phyloP scores from a whole-genome alignment of 2,113 vertebrate species.

The Sorex araneus region DNA sequence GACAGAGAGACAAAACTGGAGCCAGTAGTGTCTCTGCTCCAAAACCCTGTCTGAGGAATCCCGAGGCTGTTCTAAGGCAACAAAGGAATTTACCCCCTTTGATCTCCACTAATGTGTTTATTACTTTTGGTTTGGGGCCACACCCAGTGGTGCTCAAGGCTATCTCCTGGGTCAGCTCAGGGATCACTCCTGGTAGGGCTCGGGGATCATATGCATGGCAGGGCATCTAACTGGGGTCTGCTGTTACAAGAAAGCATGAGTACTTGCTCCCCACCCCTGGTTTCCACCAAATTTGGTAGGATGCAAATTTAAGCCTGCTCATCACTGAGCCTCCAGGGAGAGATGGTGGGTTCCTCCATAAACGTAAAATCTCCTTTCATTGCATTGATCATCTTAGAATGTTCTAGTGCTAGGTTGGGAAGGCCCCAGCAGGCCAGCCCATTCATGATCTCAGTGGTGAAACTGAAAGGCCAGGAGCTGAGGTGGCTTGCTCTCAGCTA shows the following conservation, averaged over 20 bases:
- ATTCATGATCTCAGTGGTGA: neutral
- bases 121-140: no score
- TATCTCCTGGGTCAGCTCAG: no score
- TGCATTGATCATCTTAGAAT: neutral
- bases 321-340: neutral
- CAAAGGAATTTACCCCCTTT: neutral
- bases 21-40: neutral
- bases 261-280: no score
- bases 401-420: neutral
- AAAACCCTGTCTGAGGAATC: neutral
- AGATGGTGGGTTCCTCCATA: neutral
- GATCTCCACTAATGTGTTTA: neutral
- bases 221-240: no score
- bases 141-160: no score
- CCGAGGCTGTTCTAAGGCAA: neutral
- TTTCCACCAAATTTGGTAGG: neutral
- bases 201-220: no score
- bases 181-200: no score
- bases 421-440: neutral
- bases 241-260: no score
- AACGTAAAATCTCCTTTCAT: neutral
- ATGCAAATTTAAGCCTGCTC: neutral
- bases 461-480: neutral
- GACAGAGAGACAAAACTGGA: neutral
- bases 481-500: neutral